phyloP scores from a whole-genome alignment of 1,140 invertebrate species.

The Drosophila auraria region DNA sequence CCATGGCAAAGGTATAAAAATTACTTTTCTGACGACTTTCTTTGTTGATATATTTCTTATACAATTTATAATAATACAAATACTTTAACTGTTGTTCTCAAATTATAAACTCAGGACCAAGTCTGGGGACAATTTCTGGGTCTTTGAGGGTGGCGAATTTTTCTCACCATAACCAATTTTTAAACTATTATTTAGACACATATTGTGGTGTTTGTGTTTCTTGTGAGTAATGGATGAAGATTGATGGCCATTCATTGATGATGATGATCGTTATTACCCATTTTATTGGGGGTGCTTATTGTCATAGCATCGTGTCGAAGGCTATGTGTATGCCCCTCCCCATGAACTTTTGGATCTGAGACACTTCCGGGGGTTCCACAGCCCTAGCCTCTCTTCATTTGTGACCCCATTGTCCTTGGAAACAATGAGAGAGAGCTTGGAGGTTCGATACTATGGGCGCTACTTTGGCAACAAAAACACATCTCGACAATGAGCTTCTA shows the following conservation, averaged over 20 bases:
- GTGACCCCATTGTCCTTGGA: conserved; percentile 66
- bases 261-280: conserved; percentile 65
- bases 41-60: no score
- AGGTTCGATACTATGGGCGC: conserved; percentile 31
- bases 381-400: conserved; percentile 59
- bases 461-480: conserved; percentile 75
- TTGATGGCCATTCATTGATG: conserved; percentile 56
- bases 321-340: conserved; percentile 1
- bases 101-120: neutral
- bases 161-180: conserved; percentile 35
- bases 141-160: conserved; percentile 7
- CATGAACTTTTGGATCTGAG: conserved; percentile 12
- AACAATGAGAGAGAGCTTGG: conserved; percentile 55
- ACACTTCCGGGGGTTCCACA: conserved; percentile 5
- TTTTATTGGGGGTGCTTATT: conserved; percentile 34
- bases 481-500: conserved; percentile 77
- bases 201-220: conserved; percentile 39
- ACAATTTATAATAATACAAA: neutral
- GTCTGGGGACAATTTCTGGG: neutral
- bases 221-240: conserved; percentile 72
- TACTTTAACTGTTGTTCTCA: neutral
- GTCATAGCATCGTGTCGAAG: conserved; percentile 11
- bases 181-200: conserved; percentile 54
- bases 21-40: no score
- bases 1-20: no score